Conservation (phyloP, 2,113 vertebrate genomes). For the Terrapene triunguis region DNA sequence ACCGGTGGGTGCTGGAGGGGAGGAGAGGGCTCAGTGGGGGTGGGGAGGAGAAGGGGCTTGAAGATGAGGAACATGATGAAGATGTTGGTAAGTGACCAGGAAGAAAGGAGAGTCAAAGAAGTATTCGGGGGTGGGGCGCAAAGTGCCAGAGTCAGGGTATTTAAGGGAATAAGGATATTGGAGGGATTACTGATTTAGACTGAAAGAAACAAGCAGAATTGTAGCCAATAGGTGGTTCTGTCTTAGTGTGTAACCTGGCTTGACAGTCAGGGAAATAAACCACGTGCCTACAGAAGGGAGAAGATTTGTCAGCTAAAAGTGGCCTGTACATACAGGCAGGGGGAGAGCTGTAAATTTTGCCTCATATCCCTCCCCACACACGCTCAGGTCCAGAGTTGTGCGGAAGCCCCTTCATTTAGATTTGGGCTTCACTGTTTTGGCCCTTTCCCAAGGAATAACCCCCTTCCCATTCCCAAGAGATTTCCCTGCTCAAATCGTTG, state of each 20-base stretch:
- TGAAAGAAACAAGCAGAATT: neutral
- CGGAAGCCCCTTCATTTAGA: no score
- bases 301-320: neutral
- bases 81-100: neutral
- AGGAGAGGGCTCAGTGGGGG: neutral
- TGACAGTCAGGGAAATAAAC: neutral
- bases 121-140: no score
- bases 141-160: neutral
- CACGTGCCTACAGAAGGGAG: neutral
- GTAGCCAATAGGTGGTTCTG: neutral
- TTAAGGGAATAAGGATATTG: neutral
- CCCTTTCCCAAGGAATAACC: no score
- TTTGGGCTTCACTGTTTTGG: no score
- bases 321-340: neutral
- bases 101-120: neutral
- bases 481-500: no score
- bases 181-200: neutral
- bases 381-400: no score
- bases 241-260: neutral
- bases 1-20: neutral
- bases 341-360: neutral
- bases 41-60: neutral
- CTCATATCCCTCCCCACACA: no score
- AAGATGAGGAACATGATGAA: constrained; percentile 32
- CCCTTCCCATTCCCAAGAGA: no score